Evolutionary conservation across 2,113 vertebrate species (phyloP).

Genomic region (Xenopus tropicalis): UCB_Xtro_10.0 CM004452.2:28533501-28534000

Average conservation of each 20-base stretch:
- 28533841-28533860: conserved; percentile 29
- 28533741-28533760: neutral
- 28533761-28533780: neutral
- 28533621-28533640: neutral
- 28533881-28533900: conserved; percentile 5
- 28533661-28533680: neutral
- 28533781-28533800: neutral
- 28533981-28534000: neutral
- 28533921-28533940: neutral
- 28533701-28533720: neutral
- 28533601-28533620: neutral
- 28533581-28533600: too few relatives aligned
- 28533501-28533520: too few relatives aligned
- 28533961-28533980: neutral
- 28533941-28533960: neutral
- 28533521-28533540: too few relatives aligned
- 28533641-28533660: neutral
- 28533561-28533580: too few relatives aligned
- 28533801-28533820: conserved; percentile 13
- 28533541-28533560: too few relatives aligned
- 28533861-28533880: conserved; percentile 38
- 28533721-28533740: neutral
- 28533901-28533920: conserved; percentile 1
- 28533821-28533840: neutral
- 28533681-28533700: neutral